Base-by-base conservation (phyloP, 2,888 invertebrate species). In the Pristionchus mayeri region DNA sequence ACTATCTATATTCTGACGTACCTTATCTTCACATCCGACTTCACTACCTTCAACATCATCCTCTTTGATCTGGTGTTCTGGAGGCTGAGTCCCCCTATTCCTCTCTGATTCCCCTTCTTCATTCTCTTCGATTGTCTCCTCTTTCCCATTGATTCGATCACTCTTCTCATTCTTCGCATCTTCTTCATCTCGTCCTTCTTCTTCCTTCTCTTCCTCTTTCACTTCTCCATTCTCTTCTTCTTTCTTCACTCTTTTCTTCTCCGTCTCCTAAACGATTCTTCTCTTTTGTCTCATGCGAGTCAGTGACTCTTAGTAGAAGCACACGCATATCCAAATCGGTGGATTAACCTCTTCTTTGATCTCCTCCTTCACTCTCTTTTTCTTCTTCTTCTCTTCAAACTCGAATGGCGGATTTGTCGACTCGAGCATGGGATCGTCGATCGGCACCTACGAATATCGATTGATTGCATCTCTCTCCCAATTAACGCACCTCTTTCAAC, bases 341-440 rank as follows among this genome's bases (percentile, higher is more conserved):
- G n/a, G n/a, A 9, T 40, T 40, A 11, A 71, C 71, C 71, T 71
- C 63, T 3, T 52, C 63, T 44, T 82, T 82, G 21, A 63, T 50
- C 18, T 82, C 63, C 63, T 60, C 63, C 48, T 82, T 60, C 27
- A 48, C 30, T 48, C 63, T 48, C 34, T 50, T 82, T 4, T 50
- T 60, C 34, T 82, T 82, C 48, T 34, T 60, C 48, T 63, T 82
- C 60, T 82, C 63, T 18, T 71, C 40, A n/a, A 82, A 63, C 30
- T 82, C 13, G 34, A 48, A 63, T 24, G 44, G 1, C 9, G 81
- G 81, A 82, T 82, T 30, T 21, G 44, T 13, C n/a, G 81, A 82
- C 27, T 44, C 21, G 18, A 82, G 63, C n/a, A 60, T 48, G 1
- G 81, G 81, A 4, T 63, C 48, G 11, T 63, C 63, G 13, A 82